phyloP scores from a whole-genome alignment of 92 coral and sea anemone genomes.

The Parazoanthus darwini region DNA sequence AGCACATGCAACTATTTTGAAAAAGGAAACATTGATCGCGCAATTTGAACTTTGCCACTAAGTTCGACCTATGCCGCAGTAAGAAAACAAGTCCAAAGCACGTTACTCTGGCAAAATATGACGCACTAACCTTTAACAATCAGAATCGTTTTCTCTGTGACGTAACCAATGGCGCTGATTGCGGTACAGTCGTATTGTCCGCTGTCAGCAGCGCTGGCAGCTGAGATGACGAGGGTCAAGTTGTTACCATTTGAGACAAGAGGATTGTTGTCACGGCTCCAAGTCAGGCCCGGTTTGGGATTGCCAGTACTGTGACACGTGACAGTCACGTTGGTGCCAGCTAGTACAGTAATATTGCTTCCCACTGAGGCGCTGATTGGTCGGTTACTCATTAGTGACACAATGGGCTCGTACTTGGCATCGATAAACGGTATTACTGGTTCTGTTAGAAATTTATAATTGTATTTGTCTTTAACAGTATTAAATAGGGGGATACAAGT shows the following conservation, averaged over 20 bases:
- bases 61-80: background rate
- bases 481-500: background rate
- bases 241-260: conserved; percentile 31
- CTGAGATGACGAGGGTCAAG: conserved; percentile 19
- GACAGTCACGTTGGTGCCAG: conserved; percentile 45
- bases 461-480: background rate
- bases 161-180: conserved; percentile 48
- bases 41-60: background rate
- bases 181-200: conserved; percentile 57
- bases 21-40: too few species aligned
- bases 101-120: background rate
- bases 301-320: conserved; percentile 48
- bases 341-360: conserved; percentile 27
- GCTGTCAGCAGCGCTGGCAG: conserved; percentile 49
- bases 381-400: background rate
- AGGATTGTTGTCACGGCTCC: conserved; percentile 50
- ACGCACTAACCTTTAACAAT: conserved; percentile 23
- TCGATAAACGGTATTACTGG: conserved; percentile 41
- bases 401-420: conserved; percentile 31
- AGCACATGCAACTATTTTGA: too few species aligned
- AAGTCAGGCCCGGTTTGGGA: conserved; percentile 42
- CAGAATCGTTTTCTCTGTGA: conserved; percentile 32
- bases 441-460: background rate
- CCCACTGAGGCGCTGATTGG: conserved; percentile 39
- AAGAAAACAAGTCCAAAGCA: background rate